Percentiles rank a stretch among this genome's conserved stretches.
Conservation (phyloP, 2,113 vertebrate genomes). For the Anoplopoma fimbria region DNA sequence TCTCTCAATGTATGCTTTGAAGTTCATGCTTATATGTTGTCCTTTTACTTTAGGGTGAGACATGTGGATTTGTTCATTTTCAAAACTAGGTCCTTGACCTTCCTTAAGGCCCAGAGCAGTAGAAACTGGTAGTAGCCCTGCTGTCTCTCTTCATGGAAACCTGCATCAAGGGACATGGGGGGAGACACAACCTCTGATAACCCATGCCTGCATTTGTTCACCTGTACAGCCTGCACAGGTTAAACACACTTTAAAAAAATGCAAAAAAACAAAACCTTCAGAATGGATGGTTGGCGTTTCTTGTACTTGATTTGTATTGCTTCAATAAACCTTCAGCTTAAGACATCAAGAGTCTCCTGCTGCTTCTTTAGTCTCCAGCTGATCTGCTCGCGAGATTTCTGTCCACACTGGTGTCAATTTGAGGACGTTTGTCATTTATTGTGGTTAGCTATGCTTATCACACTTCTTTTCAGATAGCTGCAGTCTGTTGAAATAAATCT, state of each 20-base stretch:
- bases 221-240: background rate
- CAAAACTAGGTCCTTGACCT: background rate
- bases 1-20: background rate
- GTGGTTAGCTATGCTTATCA: background rate
- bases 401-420: background rate
- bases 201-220: background rate
- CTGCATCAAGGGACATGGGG: background rate
- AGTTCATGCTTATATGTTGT: background rate
- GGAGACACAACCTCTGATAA: background rate
- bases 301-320: background rate
- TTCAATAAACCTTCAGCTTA: constrained; percentile 2
- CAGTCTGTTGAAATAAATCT: background rate
- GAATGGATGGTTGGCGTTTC: background rate
- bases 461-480: background rate
- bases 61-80: background rate
- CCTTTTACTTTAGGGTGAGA: background rate
- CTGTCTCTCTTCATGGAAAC: background rate
- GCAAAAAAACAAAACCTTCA: background rate
- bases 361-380: background rate
- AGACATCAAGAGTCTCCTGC: background rate
- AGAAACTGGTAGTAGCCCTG: background rate
- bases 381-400: background rate
- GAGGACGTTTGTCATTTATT: background rate
- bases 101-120: background rate
- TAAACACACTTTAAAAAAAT: background rate